Evolutionary conservation across 2,888 invertebrate genomes (phyloP), one percentile per base, ranked within the genome.

Genomic region (Sialis lutaria): DNA sequence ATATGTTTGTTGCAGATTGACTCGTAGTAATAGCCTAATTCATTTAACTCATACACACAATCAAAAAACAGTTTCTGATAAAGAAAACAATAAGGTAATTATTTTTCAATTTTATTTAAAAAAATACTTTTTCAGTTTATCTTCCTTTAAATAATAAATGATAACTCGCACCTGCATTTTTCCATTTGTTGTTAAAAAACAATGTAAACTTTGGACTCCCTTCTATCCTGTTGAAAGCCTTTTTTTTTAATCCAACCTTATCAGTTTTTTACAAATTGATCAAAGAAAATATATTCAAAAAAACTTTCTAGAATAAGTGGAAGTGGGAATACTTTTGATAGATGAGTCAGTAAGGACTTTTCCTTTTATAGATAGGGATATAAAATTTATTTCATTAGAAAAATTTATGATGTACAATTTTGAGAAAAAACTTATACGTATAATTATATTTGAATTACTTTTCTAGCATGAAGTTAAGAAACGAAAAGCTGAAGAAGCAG

Each of bases 401-500:
- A 22, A 22, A 22, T 22, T 22, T 44, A 4, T 9, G 22, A 4
- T 22, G 22, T 4, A 22, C 22, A 22, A 22, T 22, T 34, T n/a
- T 35, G 35, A 10, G 9, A 10, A 10, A 10, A 10, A 40, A n/a
- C n/a, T n/a, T n/a, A n/a, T n/a, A n/a, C 4, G 13, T 42, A n/a
- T n/a, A n/a, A n/a, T 42, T 42, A n/a, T 49, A 2, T 39, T 40
- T 43, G 9, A 35, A 13, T 22, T 43, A 40, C 40, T 48, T 50
- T 58, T 59, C 32, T 51, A 92, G 74, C 65, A 92, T 59, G 90
- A 90, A 64, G 79, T 84, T 49, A 90, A 93, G 60, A 80, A 89
- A 58, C 75, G 82, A 54, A 91, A 92, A 67, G 85, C 89, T 30
- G 89, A 90, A 65, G 90, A 92, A 59, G 79, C 86, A 5, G 85